Base-by-base conservation (phyloP, 1,140 invertebrate genomes). In the Drosophila bipectinata region DNA sequence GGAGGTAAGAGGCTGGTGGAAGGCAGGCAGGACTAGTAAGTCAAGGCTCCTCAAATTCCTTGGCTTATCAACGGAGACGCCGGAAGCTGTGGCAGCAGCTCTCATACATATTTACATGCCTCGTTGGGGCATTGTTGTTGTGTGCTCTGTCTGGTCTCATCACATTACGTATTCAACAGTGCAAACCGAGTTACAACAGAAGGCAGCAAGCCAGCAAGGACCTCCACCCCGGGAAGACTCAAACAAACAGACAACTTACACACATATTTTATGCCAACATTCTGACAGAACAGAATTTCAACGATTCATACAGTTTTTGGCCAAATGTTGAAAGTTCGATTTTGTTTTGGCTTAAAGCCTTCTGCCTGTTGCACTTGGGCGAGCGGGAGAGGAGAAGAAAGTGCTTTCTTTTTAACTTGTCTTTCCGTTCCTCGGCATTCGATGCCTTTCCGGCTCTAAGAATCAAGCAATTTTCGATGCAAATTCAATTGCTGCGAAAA, bases 51-150 rank as follows among this genome's bases (percentile, higher is more conserved):
- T 87, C 74, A 78, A 87, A 85, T 85, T 85, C 81, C 73, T 87
- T 72, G 48, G 82, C 81, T 85, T 85, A 85, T 85, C 81, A 85
- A 78, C 74, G 82, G 78, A 58, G 74, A 74, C 59, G 81, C 81
- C 81, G 81, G 82, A 87, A 85, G 81, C 81, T 85, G 78, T 78
- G 78, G 80, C 77, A 87, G 64, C 77, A 87, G 61, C 78, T 72
- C 77, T 87, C 81, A 87, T 82, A 82, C 81, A 87, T 81, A 85
- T 85, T 85, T 85, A 77, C 81, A 85, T 80, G 82, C 69, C 71
- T 61, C 55, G 82, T n/a, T 64, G 47, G 15, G 52, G 53, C 66
- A 67, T 81, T 80, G 82, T 74, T 47, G 44, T 47, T 47, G 44
- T 18, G 49, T 57, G 32, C 26, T 72, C 75, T 71, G 80, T 49